Percentiles rank a stretch among this genome's conserved stretches.
Evolutionary conservation across 2,113 vertebrate genomes (phyloP).

Genomic region (Pseudorectes ferrugineus): DNA sequence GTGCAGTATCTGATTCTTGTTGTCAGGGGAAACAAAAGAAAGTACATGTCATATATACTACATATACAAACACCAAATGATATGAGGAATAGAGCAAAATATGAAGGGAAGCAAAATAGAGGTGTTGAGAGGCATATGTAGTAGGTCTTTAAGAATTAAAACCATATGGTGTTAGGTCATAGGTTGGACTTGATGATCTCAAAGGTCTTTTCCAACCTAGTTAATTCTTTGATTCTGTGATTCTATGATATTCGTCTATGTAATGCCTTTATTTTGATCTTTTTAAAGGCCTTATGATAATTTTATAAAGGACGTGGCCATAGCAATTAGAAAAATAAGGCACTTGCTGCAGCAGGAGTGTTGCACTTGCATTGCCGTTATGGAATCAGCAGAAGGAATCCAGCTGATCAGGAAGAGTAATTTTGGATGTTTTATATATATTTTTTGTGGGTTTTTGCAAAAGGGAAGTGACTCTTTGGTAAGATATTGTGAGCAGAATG

Average conservation of each 20-base stretch:
- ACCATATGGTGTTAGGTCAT: neutral
- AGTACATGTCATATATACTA: neutral
- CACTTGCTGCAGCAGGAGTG: neutral
- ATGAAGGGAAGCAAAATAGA: neutral
- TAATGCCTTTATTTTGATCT: neutral
- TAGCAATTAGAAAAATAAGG: neutral
- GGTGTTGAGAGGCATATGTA: neutral
- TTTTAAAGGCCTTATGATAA: neutral
- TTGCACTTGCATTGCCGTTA: accelerated
- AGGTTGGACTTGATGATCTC: neutral
- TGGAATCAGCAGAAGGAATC: neutral
- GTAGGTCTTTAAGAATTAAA: neutral
- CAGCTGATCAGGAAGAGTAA: neutral
- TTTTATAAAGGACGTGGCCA: neutral
- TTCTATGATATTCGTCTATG: neutral
- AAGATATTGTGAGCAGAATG: neutral
- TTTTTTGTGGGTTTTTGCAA: neutral
- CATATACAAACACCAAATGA: neutral
- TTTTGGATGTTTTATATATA: neutral
- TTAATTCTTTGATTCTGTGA: neutral
- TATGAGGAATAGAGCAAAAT: neutral
- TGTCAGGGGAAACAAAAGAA: neutral
- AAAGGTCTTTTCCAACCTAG: neutral
- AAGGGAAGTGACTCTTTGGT: neutral
- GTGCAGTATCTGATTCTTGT: neutral